Evolutionary conservation across 2,113 vertebrate species (phyloP).

Genomic region (Otus sunia): DNA sequence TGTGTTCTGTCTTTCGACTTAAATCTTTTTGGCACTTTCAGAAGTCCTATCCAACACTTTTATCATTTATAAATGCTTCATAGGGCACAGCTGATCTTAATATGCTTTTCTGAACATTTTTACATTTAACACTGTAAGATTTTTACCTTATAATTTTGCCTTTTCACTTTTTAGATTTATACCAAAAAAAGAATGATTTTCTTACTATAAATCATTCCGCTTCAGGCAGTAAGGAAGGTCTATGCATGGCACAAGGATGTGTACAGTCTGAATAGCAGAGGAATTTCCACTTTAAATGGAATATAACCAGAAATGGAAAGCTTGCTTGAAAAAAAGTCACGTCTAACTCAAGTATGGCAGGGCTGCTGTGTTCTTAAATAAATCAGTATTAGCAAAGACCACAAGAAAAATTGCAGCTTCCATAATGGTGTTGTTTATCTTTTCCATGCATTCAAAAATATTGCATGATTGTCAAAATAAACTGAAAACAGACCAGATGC

Average conservation of each 20-base stretch:
- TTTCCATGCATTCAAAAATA: neutral
- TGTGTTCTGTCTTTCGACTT: neutral
- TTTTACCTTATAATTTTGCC: neutral
- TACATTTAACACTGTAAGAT: accelerated
- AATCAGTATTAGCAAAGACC: neutral
- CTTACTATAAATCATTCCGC: neutral
- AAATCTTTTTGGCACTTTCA: neutral
- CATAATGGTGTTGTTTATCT: neutral
- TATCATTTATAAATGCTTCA: neutral
- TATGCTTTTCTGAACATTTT: neutral
- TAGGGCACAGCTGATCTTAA: neutral
- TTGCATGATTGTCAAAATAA: neutral
- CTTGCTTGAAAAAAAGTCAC: neutral
- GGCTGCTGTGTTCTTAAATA: neutral
- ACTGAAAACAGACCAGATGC: neutral
- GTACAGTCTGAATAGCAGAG: neutral
- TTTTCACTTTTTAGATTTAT: neutral
- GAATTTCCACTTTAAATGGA: neutral
- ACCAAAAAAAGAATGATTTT: neutral
- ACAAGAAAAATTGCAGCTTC: neutral
- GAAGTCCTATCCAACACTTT: neutral
- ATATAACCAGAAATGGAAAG: neutral
- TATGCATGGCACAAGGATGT: neutral
- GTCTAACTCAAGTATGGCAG: neutral
- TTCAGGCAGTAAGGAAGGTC: neutral